Base-by-base conservation (phyloP, 2,888 invertebrate genomes). In the Phyllotreta striolata region DNA sequence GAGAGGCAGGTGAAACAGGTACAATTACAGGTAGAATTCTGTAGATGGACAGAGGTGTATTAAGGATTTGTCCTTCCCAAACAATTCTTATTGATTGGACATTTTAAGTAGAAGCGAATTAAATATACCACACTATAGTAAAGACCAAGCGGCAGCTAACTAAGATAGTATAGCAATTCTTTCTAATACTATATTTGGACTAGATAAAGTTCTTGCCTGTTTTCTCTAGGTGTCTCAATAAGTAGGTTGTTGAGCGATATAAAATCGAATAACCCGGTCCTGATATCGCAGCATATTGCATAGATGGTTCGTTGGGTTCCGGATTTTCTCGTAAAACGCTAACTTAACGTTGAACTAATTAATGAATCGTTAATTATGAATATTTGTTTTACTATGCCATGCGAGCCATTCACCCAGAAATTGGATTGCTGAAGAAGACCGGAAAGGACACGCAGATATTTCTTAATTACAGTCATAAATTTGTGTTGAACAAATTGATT, bases 301-400 rank as follows among this genome's bases (percentile, higher is more conserved):
- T 24, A 24, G 24, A 24, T 24, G 55, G 37, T 43, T 63, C 63
- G 63, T 54, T 39, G 12, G n/a, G 46, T 35, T 58, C 47, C 63
- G 63, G 59, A 59, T 59, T 55, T 63, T 41, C 55, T 59, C 63
- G 63, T 59, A 46, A 43, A 14, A 44, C 13, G 44, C 46, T 14
- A 46, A 44, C 24, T n/a, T 55, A 47, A 62, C 47, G 55, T 46
- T 47, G 47, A 24, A 46, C 55, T 47, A 54, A 24, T 54, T 37
- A 62, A 62, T 63, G 44, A 54, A 46, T 34, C 55, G 41, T 55
- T 59, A 47, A 54, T 63, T 44, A 54, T 56, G 8, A 52, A 40
- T 55, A 6, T 10, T 34, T 14, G 37, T 55, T 55, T 12, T 44
- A 55, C 10, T 10, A 35, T 43, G 34, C 55, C 47, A n/a, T n/a